Conservation (phyloP, 2,113 vertebrate species). For the Siphamia tubifer region DNA sequence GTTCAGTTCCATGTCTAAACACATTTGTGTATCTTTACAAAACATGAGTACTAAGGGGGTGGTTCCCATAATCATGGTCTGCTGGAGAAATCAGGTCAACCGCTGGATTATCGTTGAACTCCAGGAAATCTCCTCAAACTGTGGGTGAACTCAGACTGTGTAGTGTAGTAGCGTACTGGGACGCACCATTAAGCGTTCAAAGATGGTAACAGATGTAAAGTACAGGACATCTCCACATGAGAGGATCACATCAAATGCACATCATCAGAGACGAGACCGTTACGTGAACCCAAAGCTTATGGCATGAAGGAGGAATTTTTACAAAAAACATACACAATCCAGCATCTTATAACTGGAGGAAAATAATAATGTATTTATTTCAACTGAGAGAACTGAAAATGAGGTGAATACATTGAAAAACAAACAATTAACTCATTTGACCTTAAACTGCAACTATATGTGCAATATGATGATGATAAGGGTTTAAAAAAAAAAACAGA, state of each 20-base stretch:
- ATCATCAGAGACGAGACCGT: conserved; percentile 43
- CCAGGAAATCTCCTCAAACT: conserved; percentile 61
- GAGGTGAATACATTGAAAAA: no score
- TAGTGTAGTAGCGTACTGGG: conserved; percentile 45
- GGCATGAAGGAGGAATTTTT: not conserved
- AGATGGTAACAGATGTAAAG: not conserved
- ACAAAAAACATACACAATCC: not conserved
- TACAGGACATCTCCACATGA: not conserved
- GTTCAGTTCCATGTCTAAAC: not conserved
- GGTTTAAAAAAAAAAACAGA: no score
- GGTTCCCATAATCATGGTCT: not conserved
- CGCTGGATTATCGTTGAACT: conserved; percentile 50
- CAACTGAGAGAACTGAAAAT: no score
- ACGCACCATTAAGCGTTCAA: conserved; percentile 6
- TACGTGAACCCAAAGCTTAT: conserved; percentile 42
- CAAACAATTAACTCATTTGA: no score
- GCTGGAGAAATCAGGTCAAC: conserved; percentile 54
- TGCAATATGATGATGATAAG: no score
- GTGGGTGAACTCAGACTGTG: conserved; percentile 42
- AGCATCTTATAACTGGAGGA: not conserved
- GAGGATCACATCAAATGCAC: conserved; percentile 38
- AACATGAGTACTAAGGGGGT: not conserved
- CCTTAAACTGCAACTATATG: no score
- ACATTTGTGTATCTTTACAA: conserved; percentile 5
- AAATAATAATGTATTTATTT: conserved; percentile 3